Base-by-base conservation (phyloP, 2,888 invertebrate genomes). In the Oscheius sp. region DNA sequence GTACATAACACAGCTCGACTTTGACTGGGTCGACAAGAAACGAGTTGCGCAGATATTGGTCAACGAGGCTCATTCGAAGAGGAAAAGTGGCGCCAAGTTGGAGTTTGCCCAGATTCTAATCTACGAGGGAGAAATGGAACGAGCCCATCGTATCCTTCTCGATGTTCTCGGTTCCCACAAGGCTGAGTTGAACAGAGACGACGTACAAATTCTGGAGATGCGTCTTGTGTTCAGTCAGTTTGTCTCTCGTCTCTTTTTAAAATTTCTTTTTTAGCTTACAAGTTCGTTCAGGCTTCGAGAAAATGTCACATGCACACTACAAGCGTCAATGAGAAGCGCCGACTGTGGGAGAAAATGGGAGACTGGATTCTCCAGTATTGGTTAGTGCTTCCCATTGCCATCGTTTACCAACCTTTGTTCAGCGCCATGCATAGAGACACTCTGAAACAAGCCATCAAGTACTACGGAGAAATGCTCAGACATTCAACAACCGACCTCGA, bases 41-140 rank as follows among this genome's bases (percentile, higher is more conserved):
- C 47, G 48, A 63, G 11, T 63, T 7, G 63, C 63, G 2, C 63
- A 63, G 21, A 63, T 63, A 11, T 48, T 63, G 21, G 63, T 63
- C 29, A 63, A 63, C 21, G 63, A 63, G 21, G 63, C 63, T 21
- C 63, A 47, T 2, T 13, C 63, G 11, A 63, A 63, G 32, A 47
- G 48, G 21, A 63, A 63, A 48, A n/a, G 63, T 32, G 47, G 48
- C 10, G 63, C 63, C 29, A 63, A 48, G 32, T 29, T 63, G 7
- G 63, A 63, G 48, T 29, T 29, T 4, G 48, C 48, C n/a, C 63
- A 63, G 21, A 29, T 63, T n/a, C 29, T 48, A 13, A 63, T 63
- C 29, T 48, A 48, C 21, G 42, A 47, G 10, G 63, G 63, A 13
- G 29, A 48, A n/a, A 63, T 63, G 63, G 63, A 63, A 47, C 21